Base-by-base conservation (phyloP, 2,888 invertebrate genomes). In the Polyommatus iphigenia region DNA sequence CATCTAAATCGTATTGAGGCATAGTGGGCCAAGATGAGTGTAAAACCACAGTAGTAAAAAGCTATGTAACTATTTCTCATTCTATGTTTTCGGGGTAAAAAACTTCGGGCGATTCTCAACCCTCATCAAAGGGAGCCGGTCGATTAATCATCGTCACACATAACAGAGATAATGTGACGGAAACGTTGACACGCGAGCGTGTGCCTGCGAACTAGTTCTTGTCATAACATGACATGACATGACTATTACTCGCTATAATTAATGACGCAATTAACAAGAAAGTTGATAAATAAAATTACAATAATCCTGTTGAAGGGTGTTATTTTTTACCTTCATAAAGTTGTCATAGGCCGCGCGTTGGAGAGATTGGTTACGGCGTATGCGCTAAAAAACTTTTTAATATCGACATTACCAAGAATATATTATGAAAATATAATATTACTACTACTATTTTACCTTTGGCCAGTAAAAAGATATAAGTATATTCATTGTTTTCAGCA, bases 101-200 rank as follows among this genome's bases (percentile, higher is more conserved):
- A 75, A 75, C 29, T 50, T 75, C 18, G 29, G 29, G 24, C 50
- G 32, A 50, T 50, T 50, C 50, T 20, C 24, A 50, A 18, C 50
- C 24, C 75, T 50, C 50, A 46, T 75, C 54, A 46, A 15, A 75
- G 50, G 13, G 29, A 75, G 50, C 46, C 54, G 75, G 50, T 50
- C 75, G 50, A 75, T 75, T 75, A 75, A 75, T 75, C 75, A 75
- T 54, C 75, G 75, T 75, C 75, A 75, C 50, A 75, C 75, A 75
- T 54, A 75, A 75, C 75, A 29, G 75, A 75, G 75, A 75, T 75
- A 75, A 75, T 75, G 75, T 75, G 46, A 75, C 46, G 50, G 75
- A 75, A 75, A 75, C 24, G 75, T 50, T 75, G 50, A 75, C 75
- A 75, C 75, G 75, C 75, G 46, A 75, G 15, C 75, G 50, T 54